Evolutionary conservation across 2,888 invertebrate genomes (phyloP), one percentile per base, ranked within the genome.

Genomic region (Drosophila bunnanda): DNA sequence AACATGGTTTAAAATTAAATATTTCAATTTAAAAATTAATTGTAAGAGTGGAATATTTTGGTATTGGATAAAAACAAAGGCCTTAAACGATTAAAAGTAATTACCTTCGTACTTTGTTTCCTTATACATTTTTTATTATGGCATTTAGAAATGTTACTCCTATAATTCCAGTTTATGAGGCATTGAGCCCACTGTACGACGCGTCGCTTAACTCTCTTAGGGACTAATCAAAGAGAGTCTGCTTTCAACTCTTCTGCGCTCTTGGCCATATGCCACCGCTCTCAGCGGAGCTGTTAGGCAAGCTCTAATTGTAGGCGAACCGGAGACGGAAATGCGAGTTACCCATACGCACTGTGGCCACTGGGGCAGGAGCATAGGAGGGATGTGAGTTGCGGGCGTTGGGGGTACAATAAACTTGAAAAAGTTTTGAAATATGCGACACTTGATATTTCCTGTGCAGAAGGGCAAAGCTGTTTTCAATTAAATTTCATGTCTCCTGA

Each of bases 201-300:
- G 8, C 38, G n/a, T 17, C 15, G 39, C 38, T 10, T 9, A 22
- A 39, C 34, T 13, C 83, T 80, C 77, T 74, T 71, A 64, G 57
- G 7, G 22, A 7, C 55, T 66, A 75, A 73, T 64, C 60, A 54
- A 76, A 78, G 87, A 84, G 84, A 69, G 65, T 84, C 34, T n/a
- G 38, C 56, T 83, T 61, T 60, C 82, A 71, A 77, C 71, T 80
- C 83, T 76, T 80, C 67, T 69, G 58, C 58, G 56, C 32, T 65
- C 64, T 75, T 68, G 58, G 71, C 78, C 83, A 81, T 82, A 77
- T 83, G 84, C 25, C 46, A 9, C 7, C 30, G 25, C 76, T 74
- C 81, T 76, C 80, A 4, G 60, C 57, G 72, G 82, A 54, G 60
- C 64, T 62, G 70, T 84, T 84, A 36, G 61, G 57, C 73, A 75